Conservation (phyloP, 1,140 invertebrate species). For the Onthophagus taurus region DNA sequence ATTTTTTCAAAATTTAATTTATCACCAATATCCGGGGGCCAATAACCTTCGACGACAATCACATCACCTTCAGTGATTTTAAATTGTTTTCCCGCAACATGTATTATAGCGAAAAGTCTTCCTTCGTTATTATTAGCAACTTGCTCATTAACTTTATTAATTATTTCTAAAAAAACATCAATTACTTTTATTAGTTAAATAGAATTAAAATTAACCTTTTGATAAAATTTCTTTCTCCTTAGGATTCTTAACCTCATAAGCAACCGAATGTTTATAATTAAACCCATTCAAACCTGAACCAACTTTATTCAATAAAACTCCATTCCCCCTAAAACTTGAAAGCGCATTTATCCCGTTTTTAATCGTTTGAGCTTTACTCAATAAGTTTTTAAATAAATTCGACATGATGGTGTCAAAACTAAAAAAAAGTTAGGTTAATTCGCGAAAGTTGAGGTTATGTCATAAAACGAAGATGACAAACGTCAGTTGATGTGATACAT, state of each 20-base stretch:
- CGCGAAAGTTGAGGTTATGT: too few relatives aligned
- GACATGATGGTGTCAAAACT: too few relatives aligned
- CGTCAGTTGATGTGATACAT: too few relatives aligned
- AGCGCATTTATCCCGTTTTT: too few relatives aligned
- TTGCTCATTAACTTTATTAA: slow-evolving; percentile 49
- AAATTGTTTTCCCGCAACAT: slow-evolving; percentile 74
- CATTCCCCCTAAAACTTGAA: too few relatives aligned
- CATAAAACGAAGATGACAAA: too few relatives aligned
- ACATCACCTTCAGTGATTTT: slow-evolving; percentile 83
- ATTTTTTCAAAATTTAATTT: slow-evolving; percentile 80
- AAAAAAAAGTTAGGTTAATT: too few relatives aligned
- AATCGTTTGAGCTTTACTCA: too few relatives aligned
- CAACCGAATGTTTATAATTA: too few relatives aligned
- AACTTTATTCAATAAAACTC: too few relatives aligned
- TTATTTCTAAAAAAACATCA: slow-evolving; percentile 22
- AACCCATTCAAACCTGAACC: too few relatives aligned
- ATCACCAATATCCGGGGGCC: slow-evolving; percentile 76
- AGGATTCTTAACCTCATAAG: slow-evolving; percentile 11
- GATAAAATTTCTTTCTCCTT: slow-evolving; percentile 10
- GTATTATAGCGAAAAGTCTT: slow-evolving; percentile 77
- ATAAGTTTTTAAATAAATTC: too few relatives aligned
- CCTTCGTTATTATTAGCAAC: slow-evolving; percentile 47
- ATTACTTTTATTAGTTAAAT: neutral
- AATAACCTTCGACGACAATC: slow-evolving; percentile 71
- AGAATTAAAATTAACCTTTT: neutral